Evolutionary conservation across 2,797 vertebrate species (phyloP), one percentile per base, ranked within the genome.

Genomic region (Cryptoblepharus egeriae): DNA sequence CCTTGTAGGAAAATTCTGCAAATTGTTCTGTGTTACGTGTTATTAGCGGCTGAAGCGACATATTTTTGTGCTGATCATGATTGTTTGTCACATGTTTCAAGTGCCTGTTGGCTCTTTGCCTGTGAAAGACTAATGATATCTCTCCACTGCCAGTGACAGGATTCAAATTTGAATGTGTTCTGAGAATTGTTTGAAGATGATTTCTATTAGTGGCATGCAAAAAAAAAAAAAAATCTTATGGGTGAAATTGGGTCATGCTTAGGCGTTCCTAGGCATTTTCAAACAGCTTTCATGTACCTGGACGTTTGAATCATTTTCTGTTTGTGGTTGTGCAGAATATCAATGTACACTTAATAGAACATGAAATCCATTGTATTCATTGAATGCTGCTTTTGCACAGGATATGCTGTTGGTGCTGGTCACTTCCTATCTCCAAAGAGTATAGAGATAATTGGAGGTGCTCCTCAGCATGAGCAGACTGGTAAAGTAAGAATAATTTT

Each of bases 381-480:
- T 64, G 61, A 37, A 75, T 22, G 4, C 55, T 88, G 91, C 58
- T 84, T 5, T 63, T 93, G 88, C 84, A 69, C 92, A 99, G 98
- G 98, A 24, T 99, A 99, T 85, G 96, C 98, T 7, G 98, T 99
- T 37, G 97, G 97, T 79, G 97, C 97, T 1, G 98, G 98, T 70
- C 96, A 97, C 89, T 99, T 99, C 93, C 90, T 95, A 80, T 92
- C 94, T 71, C 90, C 87, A 22, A 32, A 86, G 20, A 95, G 94
- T 75, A 93, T 83, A 37, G 98, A 99, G 94, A 94, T 99, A 63
- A 95, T 99, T 70, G 98, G 98, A 75, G 98, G 98, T 70, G 98
- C 98, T 39, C 98, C 98, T 3, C 98, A 99, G 3, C 96, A 97
- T 87, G 97, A 97, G 58, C 97, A 98, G 95, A 98, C 93, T 95